Conservation (phyloP, 2,113 vertebrate species). For the Oreochromis aureus region DNA sequence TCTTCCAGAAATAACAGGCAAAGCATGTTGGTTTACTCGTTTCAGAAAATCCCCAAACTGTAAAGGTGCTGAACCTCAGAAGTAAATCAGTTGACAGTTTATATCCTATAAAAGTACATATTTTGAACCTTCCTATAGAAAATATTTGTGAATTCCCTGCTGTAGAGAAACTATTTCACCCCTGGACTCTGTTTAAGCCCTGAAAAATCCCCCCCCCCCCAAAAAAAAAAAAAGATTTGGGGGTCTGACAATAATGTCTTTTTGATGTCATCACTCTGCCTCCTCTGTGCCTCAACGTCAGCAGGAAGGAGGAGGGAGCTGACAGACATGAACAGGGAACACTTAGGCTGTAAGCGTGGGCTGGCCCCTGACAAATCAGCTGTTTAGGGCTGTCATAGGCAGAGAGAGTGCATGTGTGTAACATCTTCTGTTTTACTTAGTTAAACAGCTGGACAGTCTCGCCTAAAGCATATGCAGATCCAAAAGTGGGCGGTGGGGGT, state of each 20-base stretch:
- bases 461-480: conserved; percentile 13
- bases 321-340: conserved; percentile 34
- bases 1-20: neutral
- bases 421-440: neutral
- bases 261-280: conserved; percentile 45
- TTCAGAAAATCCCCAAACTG: neutral
- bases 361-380: conserved; percentile 63
- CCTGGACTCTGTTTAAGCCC: neutral
- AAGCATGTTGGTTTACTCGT: neutral
- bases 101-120: neutral
- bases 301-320: conserved; percentile 14
- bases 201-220: neutral
- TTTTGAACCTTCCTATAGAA: neutral
- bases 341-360: conserved; percentile 29
- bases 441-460: conserved; percentile 28
- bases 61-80: neutral
- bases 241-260: conserved; percentile 12
- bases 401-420: neutral
- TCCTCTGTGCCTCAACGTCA: neutral
- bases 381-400: conserved; percentile 55
- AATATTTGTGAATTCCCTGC: neutral
- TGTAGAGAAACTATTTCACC: neutral
- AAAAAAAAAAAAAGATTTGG: neutral
- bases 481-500: neutral
- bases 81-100: neutral